A percentile compares a stretch with the other conserved stretches of the same genome.
Conservation (phyloP, 1,140 invertebrate genomes). For the Drosophila bocqueti region DNA sequence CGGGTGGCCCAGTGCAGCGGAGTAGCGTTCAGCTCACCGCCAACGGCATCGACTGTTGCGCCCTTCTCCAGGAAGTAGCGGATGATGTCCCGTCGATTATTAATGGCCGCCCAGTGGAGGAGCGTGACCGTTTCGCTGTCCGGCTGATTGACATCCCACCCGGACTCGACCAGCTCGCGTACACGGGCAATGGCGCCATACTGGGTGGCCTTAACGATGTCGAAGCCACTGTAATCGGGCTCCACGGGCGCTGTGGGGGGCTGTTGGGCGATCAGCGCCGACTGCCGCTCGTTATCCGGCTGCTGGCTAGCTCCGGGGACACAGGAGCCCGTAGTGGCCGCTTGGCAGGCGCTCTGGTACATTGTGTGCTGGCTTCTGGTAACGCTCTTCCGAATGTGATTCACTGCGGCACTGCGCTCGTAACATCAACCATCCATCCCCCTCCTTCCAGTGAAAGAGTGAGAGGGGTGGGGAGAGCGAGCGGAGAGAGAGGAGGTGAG, state of each 20-base stretch:
- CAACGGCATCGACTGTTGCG: conserved; percentile 96
- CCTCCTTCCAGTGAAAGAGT: conserved; percentile 46
- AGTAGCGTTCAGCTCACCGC: conserved; percentile 97
- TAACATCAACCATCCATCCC: conserved; percentile 74
- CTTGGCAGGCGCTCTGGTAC: conserved; percentile 89
- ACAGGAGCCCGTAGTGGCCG: conserved; percentile 86
- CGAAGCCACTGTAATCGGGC: conserved; percentile 93
- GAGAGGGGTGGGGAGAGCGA: conserved; percentile 29
- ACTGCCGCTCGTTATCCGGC: conserved; percentile 85
- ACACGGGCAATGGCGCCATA: conserved; percentile 95
- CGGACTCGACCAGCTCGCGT: conserved; percentile 94
- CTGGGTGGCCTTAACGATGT: conserved; percentile 97
- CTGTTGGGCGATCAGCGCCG: conserved; percentile 86
- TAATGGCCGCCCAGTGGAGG: conserved; percentile 99
- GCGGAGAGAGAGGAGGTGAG: conserved; percentile 21
- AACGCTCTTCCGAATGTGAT: conserved; percentile 63
- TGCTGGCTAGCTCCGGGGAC: conserved; percentile 85
- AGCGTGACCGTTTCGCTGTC: conserved; percentile 97
- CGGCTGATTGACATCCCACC: conserved; percentile 95
- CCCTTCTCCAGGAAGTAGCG: conserved; percentile 94
- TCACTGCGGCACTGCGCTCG: conserved; percentile 55
- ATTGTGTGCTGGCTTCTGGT: conserved; percentile 79
- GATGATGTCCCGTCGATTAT: conserved; percentile 97
- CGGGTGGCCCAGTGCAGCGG: conserved; percentile 99
- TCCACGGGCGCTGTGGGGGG: conserved; percentile 86